Evolutionary conservation across 2,113 vertebrate species (phyloP), one percentile per base, ranked within the genome.

Genomic region (Dicaeum eximium): DNA sequence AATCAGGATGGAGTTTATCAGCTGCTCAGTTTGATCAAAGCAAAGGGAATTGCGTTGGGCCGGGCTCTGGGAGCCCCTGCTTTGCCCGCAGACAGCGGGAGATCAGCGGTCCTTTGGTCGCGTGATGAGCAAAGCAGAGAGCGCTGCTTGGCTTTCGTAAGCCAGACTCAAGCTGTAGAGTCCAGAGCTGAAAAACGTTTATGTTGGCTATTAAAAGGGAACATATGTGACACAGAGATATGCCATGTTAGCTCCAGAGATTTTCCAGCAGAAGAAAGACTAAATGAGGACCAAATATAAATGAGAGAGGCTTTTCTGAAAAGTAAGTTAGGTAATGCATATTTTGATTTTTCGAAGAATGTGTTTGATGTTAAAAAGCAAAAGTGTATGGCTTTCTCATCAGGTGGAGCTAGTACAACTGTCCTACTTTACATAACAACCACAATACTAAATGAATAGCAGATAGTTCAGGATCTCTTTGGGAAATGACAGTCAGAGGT

Each of bases 111-210:
- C 1, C 5, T 72, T 85, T 2, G 1, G 35, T 77, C 1, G 4
- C 0, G 1, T 94, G 88, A 86, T 92, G 75, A 93, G 57, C 61
- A 94, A 93, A 96, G 80, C 94, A 96, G 87, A 93, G 62, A 72
- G 53, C 4, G 0, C 61, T 95, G 37, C 88, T 80, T 90, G 75
- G 50, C 75, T 90, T 96, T 78, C 60, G 0, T 83, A 86, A 93
- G 88, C 30, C 72, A 88, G 94, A 72, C 56, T 90, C 88, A 83
- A 90, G 47, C 74, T 91, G 58, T 22, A 60, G 74, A 94, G 35
- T 62, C 93, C 74, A 44, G 61, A 93, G 64, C 44, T 95, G 82
- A 86, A 95, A 96, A 97, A 88, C 92, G 88, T 93, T 94, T 96
- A 51, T 92, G n/a, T 83, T 97, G 96, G 90, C 93, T 88, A 45